phyloP scores from a whole-genome alignment of 92 coral and sea anemone species.

The Pocillopora grandis region DNA sequence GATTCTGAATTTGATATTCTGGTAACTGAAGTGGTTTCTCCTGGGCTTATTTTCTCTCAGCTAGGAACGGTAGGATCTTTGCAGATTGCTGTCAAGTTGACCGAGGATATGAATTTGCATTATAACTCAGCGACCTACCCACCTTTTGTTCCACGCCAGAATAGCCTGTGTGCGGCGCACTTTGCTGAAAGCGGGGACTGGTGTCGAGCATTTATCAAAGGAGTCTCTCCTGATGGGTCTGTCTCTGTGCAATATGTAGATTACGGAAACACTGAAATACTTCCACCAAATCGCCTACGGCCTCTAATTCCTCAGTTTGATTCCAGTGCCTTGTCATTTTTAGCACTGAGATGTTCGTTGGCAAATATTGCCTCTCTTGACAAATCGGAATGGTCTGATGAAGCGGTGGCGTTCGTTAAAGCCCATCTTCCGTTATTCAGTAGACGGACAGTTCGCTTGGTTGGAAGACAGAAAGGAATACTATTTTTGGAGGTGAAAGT shows the following conservation, averaged over 20 bases:
- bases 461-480: slow-evolving; percentile 33
- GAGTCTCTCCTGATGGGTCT: slow-evolving; percentile 42
- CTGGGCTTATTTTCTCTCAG: slow-evolving; percentile 69
- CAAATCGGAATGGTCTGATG: slow-evolving; percentile 62
- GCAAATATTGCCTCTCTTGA: slow-evolving; percentile 54
- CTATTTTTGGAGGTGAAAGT: slow-evolving; percentile 50
- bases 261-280: slow-evolving; percentile 71
- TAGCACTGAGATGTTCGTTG: slow-evolving; percentile 74
- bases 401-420: slow-evolving; percentile 58
- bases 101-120: slow-evolving; percentile 38
- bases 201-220: slow-evolving; percentile 72
- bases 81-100: slow-evolving; percentile 38
- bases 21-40: slow-evolving; percentile 65
- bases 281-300: slow-evolving; percentile 54
- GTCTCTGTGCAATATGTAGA: slow-evolving; percentile 72
- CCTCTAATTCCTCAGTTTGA: slow-evolving; percentile 59
- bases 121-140: slow-evolving; percentile 45
- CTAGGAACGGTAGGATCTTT: slow-evolving; percentile 24
- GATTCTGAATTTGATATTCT: slow-evolving; percentile 37
- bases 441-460: slow-evolving; percentile 39
- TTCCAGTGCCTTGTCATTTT: slow-evolving; percentile 58
- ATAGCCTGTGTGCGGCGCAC: slow-evolving; percentile 61
- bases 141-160: slow-evolving; percentile 50
- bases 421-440: slow-evolving; percentile 47
- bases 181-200: slow-evolving; percentile 60